Conservation (phyloP, 2,888 invertebrate genomes). For the Nipponacmea schrenckii region DNA sequence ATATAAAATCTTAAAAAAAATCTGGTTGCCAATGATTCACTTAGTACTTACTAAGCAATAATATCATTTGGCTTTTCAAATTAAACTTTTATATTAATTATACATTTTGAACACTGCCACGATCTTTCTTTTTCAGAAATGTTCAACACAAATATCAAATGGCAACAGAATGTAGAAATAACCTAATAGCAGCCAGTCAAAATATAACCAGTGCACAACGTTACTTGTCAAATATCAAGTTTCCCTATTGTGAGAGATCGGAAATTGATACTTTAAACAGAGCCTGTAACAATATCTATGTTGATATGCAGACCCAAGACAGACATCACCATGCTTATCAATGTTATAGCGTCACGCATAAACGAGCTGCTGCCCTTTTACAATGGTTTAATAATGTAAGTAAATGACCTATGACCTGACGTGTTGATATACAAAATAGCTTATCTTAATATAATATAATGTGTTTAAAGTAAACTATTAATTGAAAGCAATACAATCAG, state of each 20-base stretch:
- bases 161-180: constrained; percentile 71
- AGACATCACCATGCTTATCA: constrained; percentile 68
- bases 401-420: neutral
- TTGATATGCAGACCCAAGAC: constrained; percentile 69
- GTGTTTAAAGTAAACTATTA: no score
- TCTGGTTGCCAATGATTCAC: no score
- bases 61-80: no score
- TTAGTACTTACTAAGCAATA: no score
- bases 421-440: no score
- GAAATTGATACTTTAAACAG: constrained; percentile 69
- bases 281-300: constrained; percentile 70
- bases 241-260: constrained; percentile 70
- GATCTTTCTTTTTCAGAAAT: constrained; percentile 56
- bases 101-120: no score
- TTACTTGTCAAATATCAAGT: constrained; percentile 70
- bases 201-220: constrained; percentile 70
- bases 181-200: constrained; percentile 71
- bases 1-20: no score
- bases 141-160: constrained; percentile 67
- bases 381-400: constrained; percentile 72
- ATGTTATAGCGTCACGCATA: constrained; percentile 69
- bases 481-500: no score
- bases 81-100: no score
- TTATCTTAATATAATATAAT: no score
- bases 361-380: constrained; percentile 69